phyloP scores from a whole-genome alignment of 2,113 vertebrate genomes.

The Clarias batrachus region DNA sequence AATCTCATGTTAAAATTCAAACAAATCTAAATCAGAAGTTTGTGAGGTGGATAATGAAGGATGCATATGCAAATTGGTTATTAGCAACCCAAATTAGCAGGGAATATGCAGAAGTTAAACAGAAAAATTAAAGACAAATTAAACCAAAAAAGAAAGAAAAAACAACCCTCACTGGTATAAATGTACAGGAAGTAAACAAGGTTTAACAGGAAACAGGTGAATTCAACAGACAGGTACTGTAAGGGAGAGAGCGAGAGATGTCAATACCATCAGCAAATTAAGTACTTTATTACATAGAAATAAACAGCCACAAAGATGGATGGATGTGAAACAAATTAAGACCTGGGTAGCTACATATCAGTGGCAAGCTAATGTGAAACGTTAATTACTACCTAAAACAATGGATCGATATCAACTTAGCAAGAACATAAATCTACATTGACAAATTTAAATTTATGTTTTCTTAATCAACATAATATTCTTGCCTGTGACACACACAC shows the following conservation, averaged over 20 bases:
- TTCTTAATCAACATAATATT: background rate
- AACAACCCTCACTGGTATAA: background rate
- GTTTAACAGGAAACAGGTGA: background rate
- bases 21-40: background rate
- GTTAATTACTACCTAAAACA: constrained; percentile 11
- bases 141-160: background rate
- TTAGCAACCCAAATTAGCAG: background rate
- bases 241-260: too few species aligned
- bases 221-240: background rate
- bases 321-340: background rate
- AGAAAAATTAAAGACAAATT: background rate
- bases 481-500: background rate
- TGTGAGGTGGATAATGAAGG: background rate
- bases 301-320: constrained; percentile 3
- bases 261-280: constrained; percentile 1
- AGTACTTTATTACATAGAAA: constrained; percentile 5
- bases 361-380: background rate
- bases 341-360: background rate
- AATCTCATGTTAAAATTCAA: background rate
- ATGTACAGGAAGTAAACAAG: background rate
- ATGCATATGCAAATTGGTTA: background rate
- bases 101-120: background rate
- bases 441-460: background rate
- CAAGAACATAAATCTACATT: background rate
- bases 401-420: background rate